phyloP scores from a whole-genome alignment of 2,113 vertebrate genomes.

The Xyrauchen texanus region DNA sequence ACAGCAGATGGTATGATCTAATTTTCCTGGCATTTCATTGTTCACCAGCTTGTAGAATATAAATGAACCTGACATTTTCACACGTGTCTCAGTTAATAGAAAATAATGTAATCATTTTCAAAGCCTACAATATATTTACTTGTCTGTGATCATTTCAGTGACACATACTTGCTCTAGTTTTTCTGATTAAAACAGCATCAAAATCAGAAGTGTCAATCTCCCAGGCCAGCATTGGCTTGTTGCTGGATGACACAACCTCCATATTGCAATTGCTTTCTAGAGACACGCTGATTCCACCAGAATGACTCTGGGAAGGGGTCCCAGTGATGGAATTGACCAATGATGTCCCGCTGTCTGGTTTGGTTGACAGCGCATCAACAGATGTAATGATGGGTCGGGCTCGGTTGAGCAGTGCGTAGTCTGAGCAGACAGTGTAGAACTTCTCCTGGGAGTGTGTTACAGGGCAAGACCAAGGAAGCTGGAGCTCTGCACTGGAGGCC shows the following conservation, averaged over 20 bases:
- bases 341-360: conserved; percentile 69
- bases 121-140: too few species aligned
- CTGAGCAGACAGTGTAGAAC: conserved; percentile 97
- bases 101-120: too few species aligned
- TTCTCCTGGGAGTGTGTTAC: conserved; percentile 94
- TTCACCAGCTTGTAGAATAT: not conserved
- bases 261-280: conserved; percentile 80
- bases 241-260: conserved; percentile 76
- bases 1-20: conserved; percentile 29
- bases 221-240: conserved; percentile 90
- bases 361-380: conserved; percentile 65
- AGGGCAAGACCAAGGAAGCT: conserved; percentile 91
- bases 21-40: conserved; percentile 13
- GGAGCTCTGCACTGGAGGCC: conserved; percentile 82
- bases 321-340: conserved; percentile 68
- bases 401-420: conserved; percentile 94
- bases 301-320: conserved; percentile 67
- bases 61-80: not conserved
- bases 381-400: conserved; percentile 79
- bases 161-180: conserved; percentile 84
- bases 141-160: not conserved
- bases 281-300: conserved; percentile 70
- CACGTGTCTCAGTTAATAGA: not conserved
- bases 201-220: conserved; percentile 97
- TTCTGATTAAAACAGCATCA: conserved; percentile 79